phyloP scores from a whole-genome alignment of 2,113 vertebrate genomes.

The Naja naja region DNA sequence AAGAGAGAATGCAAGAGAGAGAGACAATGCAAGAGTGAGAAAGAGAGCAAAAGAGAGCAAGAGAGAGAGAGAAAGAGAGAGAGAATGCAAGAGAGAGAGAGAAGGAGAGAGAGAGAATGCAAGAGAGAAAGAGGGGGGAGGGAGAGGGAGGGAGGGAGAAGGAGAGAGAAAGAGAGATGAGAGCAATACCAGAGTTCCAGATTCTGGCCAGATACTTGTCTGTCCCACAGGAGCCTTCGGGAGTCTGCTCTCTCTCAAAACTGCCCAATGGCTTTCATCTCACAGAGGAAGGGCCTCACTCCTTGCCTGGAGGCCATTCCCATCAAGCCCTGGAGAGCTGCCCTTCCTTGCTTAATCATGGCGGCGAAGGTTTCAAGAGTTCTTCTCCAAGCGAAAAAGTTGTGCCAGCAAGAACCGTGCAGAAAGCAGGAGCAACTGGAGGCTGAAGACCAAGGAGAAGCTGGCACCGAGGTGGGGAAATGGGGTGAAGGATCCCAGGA shows the following conservation, averaged over 20 bases:
- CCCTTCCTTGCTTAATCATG: not conserved
- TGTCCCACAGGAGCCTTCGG: not conserved
- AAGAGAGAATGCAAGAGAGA: no score
- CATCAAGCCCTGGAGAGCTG: not conserved
- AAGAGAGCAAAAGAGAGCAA: no score
- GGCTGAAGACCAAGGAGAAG: not conserved
- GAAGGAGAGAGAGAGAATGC: no score
- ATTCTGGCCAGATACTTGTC: not conserved
- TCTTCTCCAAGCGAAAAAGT: not conserved
- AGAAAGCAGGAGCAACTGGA: not conserved
- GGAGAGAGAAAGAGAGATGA: no score
- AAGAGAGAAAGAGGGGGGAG: no score
- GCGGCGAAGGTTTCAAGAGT: not conserved
- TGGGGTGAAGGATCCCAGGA: not conserved
- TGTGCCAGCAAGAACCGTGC: not conserved
- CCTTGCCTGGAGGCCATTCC: not conserved
- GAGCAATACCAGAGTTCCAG: not conserved
- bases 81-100: no score
- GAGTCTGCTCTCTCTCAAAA: not conserved
- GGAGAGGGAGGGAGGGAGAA: no score
- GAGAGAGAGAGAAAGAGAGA: not conserved
- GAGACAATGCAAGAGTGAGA: no score
- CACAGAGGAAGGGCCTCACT: not conserved
- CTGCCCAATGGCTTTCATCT: not conserved
- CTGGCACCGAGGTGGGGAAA: not conserved